A percentile compares a stretch with the other conserved stretches of the same genome.
Conservation (phyloP, 2,797 vertebrate genomes). For the Hipposideros larvatus region DNA sequence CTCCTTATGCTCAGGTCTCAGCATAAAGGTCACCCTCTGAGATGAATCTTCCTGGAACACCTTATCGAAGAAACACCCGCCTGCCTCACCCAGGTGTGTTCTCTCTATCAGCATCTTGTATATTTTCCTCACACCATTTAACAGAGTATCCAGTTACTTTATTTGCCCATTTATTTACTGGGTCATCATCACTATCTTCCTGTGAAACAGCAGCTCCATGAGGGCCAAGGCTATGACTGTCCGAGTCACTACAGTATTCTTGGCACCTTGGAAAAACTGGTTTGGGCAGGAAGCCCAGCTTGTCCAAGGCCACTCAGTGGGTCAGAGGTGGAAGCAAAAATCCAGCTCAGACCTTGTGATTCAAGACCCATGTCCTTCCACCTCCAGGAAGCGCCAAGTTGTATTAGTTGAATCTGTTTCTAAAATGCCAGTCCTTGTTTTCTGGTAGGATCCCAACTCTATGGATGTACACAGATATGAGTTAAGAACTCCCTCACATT, state of each 20-base stretch:
- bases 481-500: background rate
- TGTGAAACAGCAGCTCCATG: background rate
- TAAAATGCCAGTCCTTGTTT: background rate
- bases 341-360: background rate
- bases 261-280: background rate
- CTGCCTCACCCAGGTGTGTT: background rate
- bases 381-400: conserved; percentile 8
- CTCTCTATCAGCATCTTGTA: background rate
- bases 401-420: background rate
- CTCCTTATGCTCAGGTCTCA: background rate
- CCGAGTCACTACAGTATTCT: background rate
- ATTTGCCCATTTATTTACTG: background rate
- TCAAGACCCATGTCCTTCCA: background rate
- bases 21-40: background rate
- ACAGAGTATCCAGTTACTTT: background rate
- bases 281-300: background rate
- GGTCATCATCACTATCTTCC: background rate
- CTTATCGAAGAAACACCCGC: background rate
- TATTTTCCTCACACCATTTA: background rate
- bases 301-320: background rate
- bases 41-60: background rate
- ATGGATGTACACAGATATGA: background rate
- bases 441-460: background rate
- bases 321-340: background rate
- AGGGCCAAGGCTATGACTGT: background rate